phyloP scores from a whole-genome alignment of 2,797 vertebrate species.

The Hapalemur alaotrensis region DNA sequence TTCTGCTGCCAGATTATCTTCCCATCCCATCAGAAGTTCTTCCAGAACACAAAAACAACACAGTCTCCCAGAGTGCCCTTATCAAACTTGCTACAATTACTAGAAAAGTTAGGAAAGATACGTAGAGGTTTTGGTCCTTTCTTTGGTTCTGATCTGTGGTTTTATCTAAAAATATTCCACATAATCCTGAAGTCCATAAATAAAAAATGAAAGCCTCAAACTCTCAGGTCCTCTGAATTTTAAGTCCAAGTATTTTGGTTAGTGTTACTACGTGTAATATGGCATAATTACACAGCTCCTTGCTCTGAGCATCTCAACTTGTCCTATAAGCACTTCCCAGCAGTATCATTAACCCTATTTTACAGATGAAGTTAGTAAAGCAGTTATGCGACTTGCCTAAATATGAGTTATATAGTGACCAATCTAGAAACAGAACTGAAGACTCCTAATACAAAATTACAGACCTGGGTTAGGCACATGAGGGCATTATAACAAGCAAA shows the following conservation, averaged over 20 bases:
- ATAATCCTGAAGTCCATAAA: background rate
- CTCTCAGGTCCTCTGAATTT: constrained; percentile 17
- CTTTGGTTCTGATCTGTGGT: background rate
- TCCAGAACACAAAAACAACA: constrained; percentile 27
- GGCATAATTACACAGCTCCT: background rate
- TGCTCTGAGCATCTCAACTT: constrained; percentile 22
- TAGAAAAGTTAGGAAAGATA: background rate
- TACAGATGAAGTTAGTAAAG: background rate
- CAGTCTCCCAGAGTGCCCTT: background rate
- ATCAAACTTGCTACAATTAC: background rate
- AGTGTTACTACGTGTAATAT: background rate
- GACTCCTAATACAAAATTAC: constrained; percentile 37
- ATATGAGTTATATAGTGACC: constrained; percentile 28
- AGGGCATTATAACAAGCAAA: background rate
- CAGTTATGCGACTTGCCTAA: constrained; percentile 15
- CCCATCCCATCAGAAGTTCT: background rate
- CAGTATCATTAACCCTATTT: constrained; percentile 7
- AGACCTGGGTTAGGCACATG: background rate
- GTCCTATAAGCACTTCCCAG: constrained; percentile 19
- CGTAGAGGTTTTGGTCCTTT: background rate
- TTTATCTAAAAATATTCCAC: background rate
- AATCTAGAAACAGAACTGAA: constrained; percentile 44
- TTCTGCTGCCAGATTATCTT: background rate
- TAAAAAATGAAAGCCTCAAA: background rate
- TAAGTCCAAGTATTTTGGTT: background rate